A percentile compares a stretch with the other conserved stretches of the same genome.
Conservation (phyloP, 2,797 vertebrate genomes). For the Okamejei kenojei region DNA sequence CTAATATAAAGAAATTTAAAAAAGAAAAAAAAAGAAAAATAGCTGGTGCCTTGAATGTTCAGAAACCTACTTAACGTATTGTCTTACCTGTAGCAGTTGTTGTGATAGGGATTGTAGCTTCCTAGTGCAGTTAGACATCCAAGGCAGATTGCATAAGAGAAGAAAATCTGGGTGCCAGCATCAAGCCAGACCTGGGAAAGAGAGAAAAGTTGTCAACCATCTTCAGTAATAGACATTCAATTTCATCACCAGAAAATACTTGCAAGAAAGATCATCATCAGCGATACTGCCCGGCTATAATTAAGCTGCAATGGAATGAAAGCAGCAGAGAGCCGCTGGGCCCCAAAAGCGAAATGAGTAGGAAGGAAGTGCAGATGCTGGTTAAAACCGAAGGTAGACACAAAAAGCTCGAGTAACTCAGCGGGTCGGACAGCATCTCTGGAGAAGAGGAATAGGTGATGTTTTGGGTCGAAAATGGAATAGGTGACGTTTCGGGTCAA, state of each 20-base stretch:
- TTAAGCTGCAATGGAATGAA: neutral
- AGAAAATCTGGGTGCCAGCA: constrained; percentile 96
- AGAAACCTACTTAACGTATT: neutral
- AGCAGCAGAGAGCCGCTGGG: neutral
- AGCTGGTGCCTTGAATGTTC: neutral
- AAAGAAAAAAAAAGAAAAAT: neutral
- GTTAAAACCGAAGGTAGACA: too few species aligned
- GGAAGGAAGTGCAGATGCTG: too few species aligned
- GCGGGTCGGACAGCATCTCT: too few species aligned
- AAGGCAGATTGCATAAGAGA: constrained; percentile 96
- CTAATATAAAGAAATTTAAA: too few species aligned
- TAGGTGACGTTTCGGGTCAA: too few species aligned
- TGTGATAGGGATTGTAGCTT: constrained; percentile 94
- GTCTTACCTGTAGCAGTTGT: constrained; percentile 94
- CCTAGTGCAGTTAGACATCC: constrained; percentile 94
- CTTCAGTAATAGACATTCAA: neutral
- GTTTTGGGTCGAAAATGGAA: too few species aligned
- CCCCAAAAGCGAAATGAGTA: neutral
- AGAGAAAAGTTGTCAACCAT: constrained; percentile 35
- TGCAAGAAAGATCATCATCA: neutral
- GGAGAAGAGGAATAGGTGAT: too few species aligned
- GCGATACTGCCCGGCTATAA: neutral
- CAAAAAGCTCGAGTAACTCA: too few species aligned
- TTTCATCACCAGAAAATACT: neutral
- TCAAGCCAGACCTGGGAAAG: constrained; percentile 88